A percentile compares a stretch with the other conserved stretches of the same genome.
Conservation (phyloP, 2,888 invertebrate species). For the Drosophila rubida region DNA sequence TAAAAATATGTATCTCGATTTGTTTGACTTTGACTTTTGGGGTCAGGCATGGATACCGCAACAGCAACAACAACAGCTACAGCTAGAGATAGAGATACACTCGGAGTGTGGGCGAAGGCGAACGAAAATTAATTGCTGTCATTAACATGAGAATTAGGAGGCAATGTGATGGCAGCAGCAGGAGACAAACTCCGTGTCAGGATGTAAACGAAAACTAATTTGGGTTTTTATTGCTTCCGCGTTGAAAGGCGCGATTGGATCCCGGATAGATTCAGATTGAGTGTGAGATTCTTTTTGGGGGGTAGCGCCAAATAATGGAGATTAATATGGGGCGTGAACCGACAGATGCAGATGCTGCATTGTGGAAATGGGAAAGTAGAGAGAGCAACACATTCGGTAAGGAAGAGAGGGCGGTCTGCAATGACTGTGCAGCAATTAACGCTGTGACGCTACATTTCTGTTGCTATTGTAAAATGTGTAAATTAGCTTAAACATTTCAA, state of each 20-base stretch:
- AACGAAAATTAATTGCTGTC: slow-evolving; percentile 74
- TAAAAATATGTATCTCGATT: slow-evolving; percentile 77
- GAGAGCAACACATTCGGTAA: too few relatives aligned
- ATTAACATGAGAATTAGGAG: slow-evolving; percentile 69
- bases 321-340: slow-evolving; percentile 70
- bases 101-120: slow-evolving; percentile 37
- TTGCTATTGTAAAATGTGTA: slow-evolving; percentile 64
- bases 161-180: slow-evolving; percentile 9
- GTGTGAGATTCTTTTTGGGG: slow-evolving; percentile 25
- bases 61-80: background rate
- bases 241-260: slow-evolving; percentile 61
- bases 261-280: slow-evolving; percentile 2
- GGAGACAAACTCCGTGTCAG: slow-evolving; percentile 44
- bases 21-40: slow-evolving; percentile 63
- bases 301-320: slow-evolving; percentile 63
- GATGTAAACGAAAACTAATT: slow-evolving; percentile 77
- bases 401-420: slow-evolving; percentile 37
- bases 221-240: slow-evolving; percentile 79
- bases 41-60: slow-evolving; percentile 36
- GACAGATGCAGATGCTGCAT: slow-evolving; percentile 47
- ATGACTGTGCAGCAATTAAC: slow-evolving; percentile 71
- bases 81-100: slow-evolving; percentile 6
- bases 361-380: slow-evolving; percentile 1
- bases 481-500: slow-evolving; percentile 73
- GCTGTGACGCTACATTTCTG: slow-evolving; percentile 67